Conservation (phyloP, 2,113 vertebrate genomes). For the Phalacrocorax brasilianus region DNA sequence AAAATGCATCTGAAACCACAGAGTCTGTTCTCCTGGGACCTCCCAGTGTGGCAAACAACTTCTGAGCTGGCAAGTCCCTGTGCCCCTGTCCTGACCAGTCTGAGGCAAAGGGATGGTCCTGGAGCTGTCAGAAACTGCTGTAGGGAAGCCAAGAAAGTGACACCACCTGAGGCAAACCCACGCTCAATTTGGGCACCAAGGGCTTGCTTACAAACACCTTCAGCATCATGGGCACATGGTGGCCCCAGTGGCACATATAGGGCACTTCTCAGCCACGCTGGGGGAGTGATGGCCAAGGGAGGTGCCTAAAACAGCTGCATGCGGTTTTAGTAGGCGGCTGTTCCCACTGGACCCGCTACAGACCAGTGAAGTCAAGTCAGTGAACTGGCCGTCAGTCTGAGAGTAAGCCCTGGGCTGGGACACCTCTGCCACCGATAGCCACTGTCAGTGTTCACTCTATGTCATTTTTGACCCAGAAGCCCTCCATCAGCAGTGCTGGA, state of each 20-base stretch:
- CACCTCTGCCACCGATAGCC: neutral
- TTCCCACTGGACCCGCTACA: neutral
- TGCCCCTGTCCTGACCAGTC: accelerated
- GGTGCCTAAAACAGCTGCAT: accelerated
- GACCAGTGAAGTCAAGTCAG: neutral
- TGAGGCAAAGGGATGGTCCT: neutral
- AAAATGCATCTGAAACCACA: neutral
- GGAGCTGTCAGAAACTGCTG: accelerated
- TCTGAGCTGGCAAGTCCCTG: accelerated
- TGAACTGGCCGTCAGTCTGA: neutral
- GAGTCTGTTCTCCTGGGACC: neutral
- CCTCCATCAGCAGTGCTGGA: neutral
- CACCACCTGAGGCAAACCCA: neutral
- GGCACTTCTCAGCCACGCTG: neutral
- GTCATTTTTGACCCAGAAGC: neutral
- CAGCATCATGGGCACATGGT: accelerated
- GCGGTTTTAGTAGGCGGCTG: accelerated
- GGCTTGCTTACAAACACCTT: neutral
- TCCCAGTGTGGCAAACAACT: accelerated
- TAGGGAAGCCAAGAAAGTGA: neutral
- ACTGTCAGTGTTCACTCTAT: neutral
- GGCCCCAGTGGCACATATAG: accelerated
- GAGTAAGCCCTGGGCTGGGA: neutral
- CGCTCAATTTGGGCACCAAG: accelerated
- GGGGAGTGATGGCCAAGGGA: neutral